Evolutionary conservation across 1,140 invertebrate genomes (phyloP).

Genomic region (Aplysia californica): DNA sequence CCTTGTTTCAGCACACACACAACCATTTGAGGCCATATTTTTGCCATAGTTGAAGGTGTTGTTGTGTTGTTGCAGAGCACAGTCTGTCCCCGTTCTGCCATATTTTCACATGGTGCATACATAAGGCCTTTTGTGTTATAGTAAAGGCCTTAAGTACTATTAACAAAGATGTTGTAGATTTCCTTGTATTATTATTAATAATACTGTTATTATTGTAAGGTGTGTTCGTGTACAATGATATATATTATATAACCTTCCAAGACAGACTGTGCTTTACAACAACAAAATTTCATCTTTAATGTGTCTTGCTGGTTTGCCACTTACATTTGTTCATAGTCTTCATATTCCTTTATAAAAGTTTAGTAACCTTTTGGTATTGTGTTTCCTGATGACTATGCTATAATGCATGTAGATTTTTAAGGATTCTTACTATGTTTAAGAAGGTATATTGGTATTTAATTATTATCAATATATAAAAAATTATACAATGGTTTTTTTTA

Average conservation of each 20-base stretch:
- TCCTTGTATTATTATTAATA: constrained; percentile 3
- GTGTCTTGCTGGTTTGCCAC: too few relatives aligned
- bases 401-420: too few relatives aligned
- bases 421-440: too few relatives aligned
- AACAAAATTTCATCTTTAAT: too few relatives aligned
- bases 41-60: not conserved
- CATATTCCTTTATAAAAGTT: too few relatives aligned
- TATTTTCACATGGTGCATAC: constrained; percentile 15
- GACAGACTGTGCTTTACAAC: not conserved
- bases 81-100: not conserved
- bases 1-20: too few relatives aligned
- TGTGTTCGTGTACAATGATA: constrained; percentile 1
- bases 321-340: too few relatives aligned
- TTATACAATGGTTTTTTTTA: too few relatives aligned
- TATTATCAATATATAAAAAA: too few relatives aligned
- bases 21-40: not conserved
- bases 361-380: too few relatives aligned
- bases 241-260: not conserved
- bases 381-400: too few relatives aligned
- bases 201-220: not conserved
- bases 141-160: constrained; percentile 5
- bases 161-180: not conserved
- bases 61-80: not conserved
- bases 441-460: too few relatives aligned
- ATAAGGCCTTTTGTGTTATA: not conserved